Evolutionary conservation across 2,113 vertebrate species (phyloP).

Genomic region (Hemicordylus capensis): DNA sequence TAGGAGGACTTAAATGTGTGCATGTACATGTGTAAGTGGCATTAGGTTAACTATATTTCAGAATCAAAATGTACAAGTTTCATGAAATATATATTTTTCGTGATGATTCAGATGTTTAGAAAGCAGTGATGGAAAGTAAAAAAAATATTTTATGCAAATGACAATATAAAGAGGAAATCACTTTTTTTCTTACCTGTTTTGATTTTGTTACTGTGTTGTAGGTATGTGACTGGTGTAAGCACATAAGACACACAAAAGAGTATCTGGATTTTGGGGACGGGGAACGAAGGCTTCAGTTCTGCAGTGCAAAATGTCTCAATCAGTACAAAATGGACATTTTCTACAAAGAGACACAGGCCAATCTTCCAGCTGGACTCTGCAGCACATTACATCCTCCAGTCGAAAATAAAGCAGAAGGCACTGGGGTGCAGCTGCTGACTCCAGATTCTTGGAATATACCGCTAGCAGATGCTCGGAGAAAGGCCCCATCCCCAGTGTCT

Average conservation of each 20-base stretch:
- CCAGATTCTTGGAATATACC: constrained; percentile 98
- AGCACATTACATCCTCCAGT: constrained; percentile 86
- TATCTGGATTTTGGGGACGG: constrained; percentile 99
- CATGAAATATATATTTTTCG: constrained; percentile 23
- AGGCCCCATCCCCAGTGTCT: constrained; percentile 89
- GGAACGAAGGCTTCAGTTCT: constrained; percentile 98
- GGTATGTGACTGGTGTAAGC: constrained; percentile 99
- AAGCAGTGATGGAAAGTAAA: constrained; percentile 51
- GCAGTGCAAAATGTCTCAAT: constrained; percentile 99
- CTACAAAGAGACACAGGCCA: constrained; percentile 99
- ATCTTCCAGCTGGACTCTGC: constrained; percentile 93
- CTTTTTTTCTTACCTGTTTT: constrained; percentile 75
- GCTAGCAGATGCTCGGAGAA: constrained; percentile 91
- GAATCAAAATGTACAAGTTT: neutral
- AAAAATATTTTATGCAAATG: constrained; percentile 60
- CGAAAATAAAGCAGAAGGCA: constrained; percentile 90
- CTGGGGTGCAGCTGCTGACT: constrained; percentile 94
- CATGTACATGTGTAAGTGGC: constrained; percentile 1
- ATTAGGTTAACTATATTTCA: constrained; percentile 28
- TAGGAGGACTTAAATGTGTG: neutral
- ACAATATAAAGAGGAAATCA: constrained; percentile 66
- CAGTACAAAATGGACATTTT: constrained; percentile 99
- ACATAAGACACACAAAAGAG: constrained; percentile 99
- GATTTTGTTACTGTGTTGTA: constrained; percentile 83
- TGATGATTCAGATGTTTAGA: constrained; percentile 51